These are phyloP conservation scores for Acrossocheilus fasciatus DNA, from an alignment of 2,797 vertebrate genomes.

Conservation along the genomic window DNA sequence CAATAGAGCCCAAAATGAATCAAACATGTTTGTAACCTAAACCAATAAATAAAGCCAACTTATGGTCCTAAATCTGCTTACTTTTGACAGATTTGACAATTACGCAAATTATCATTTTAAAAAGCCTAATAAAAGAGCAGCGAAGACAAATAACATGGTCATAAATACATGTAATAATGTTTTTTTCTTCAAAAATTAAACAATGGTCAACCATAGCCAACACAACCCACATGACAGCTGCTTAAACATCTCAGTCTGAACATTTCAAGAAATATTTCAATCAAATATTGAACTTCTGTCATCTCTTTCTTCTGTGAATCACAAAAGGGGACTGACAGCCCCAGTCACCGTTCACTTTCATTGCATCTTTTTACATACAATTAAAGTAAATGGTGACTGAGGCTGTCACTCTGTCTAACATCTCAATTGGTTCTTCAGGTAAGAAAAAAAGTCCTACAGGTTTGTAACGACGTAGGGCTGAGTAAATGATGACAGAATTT, in stretches of 20 bases:
- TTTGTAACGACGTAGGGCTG: not conserved
- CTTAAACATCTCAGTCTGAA: not conserved
- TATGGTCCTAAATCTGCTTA: not conserved
- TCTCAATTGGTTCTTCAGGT: not conserved
- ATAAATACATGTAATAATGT: not conserved
- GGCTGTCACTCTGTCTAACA: not conserved
- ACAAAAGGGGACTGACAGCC: not conserved
- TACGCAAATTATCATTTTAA: not conserved
- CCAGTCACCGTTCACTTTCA: conserved; percentile 7
- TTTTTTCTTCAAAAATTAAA: not conserved
- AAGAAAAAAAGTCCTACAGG: conserved; percentile 2
- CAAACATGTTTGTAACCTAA: conserved; percentile 8
- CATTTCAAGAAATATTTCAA: not conserved
- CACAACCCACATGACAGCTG: conserved; percentile 1
- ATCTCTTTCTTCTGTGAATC: not conserved
- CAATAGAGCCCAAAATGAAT: not conserved
- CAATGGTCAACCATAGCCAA: not conserved
- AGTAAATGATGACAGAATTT: not conserved
- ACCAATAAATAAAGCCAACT: not conserved
- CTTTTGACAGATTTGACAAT: not conserved
- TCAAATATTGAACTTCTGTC: not conserved
- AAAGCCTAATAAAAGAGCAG: not conserved
- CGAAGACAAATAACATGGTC: not conserved
- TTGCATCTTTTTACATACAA: not conserved
- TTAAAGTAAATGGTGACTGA: not conserved